Conservation (phyloP, 2,888 invertebrate genomes). For the Drosophila peninsularis region DNA sequence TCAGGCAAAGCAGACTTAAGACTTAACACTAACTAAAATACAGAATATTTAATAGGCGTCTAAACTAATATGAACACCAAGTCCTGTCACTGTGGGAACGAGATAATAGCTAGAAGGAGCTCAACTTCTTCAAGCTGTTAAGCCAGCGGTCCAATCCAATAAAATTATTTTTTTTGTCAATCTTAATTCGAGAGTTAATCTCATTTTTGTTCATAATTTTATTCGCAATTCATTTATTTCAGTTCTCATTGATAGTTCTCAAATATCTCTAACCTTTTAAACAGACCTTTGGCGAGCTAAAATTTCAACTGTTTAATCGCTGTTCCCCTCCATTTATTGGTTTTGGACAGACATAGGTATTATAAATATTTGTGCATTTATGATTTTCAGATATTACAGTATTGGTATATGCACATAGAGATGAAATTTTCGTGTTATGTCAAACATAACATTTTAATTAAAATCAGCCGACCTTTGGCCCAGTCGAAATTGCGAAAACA, state of each 20-base stretch:
- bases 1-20: too few relatives aligned
- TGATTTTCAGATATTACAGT: not conserved
- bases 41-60: too few relatives aligned
- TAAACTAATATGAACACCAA: too few relatives aligned
- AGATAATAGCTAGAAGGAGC: too few relatives aligned
- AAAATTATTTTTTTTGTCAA: too few relatives aligned
- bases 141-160: too few relatives aligned
- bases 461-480: constrained; percentile 31
- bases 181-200: too few relatives aligned
- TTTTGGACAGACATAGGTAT: not conserved
- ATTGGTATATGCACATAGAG: too few relatives aligned
- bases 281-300: not conserved
- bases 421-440: not conserved
- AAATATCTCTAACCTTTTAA: not conserved
- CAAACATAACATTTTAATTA: constrained; percentile 52
- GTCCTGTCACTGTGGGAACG: not conserved
- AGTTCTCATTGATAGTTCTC: not conserved
- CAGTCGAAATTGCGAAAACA: constrained; percentile 6
- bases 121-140: not conserved
- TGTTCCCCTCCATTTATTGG: not conserved
- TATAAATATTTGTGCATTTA: not conserved
- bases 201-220: too few relatives aligned
- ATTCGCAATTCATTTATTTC: too few relatives aligned
- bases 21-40: too few relatives aligned
- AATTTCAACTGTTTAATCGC: not conserved